phyloP scores from a whole-genome alignment of 2,113 vertebrate species.

The Atractosteus spatula region DNA sequence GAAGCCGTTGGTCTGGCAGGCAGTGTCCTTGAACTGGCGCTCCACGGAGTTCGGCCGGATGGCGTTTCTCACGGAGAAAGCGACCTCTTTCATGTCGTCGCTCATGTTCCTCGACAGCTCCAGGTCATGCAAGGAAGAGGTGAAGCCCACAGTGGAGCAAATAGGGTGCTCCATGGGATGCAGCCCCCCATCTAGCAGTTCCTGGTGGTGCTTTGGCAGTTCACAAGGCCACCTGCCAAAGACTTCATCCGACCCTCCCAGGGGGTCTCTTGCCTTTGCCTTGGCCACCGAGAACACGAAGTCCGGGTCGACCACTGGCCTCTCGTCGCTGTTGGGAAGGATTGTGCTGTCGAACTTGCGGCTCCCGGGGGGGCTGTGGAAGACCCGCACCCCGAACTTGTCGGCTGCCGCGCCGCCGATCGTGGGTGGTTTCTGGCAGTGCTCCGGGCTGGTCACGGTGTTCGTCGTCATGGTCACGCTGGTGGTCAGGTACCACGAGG shows the following conservation, averaged over 20 bases:
- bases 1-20: slow-evolving; percentile 89
- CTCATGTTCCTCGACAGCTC: slow-evolving; percentile 91
- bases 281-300: slow-evolving; percentile 72
- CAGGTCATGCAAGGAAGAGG: slow-evolving; percentile 77
- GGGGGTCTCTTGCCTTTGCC: slow-evolving; percentile 64
- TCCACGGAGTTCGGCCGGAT: slow-evolving; percentile 67
- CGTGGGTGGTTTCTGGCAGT: slow-evolving; percentile 77
- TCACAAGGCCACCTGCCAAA: slow-evolving; percentile 81
- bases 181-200: slow-evolving; percentile 63
- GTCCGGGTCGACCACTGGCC: slow-evolving; percentile 64
- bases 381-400: slow-evolving; percentile 71
- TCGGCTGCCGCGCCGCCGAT: slow-evolving; percentile 62
- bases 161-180: slow-evolving; percentile 65
- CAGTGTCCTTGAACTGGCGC: slow-evolving; percentile 74
- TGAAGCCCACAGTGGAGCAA: slow-evolving; percentile 78
- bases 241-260: slow-evolving; percentile 65
- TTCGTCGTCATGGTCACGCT: slow-evolving; percentile 91
- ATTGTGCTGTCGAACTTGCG: slow-evolving; percentile 55
- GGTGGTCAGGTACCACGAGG: slow-evolving; percentile 92
- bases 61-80: slow-evolving; percentile 83
- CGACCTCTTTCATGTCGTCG: slow-evolving; percentile 97
- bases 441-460: slow-evolving; percentile 85
- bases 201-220: slow-evolving; percentile 67
- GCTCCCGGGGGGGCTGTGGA: slow-evolving; percentile 75
- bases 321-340: slow-evolving; percentile 43